Conservation (phyloP, 2,888 invertebrate species). For the Drosophila atripex region DNA sequence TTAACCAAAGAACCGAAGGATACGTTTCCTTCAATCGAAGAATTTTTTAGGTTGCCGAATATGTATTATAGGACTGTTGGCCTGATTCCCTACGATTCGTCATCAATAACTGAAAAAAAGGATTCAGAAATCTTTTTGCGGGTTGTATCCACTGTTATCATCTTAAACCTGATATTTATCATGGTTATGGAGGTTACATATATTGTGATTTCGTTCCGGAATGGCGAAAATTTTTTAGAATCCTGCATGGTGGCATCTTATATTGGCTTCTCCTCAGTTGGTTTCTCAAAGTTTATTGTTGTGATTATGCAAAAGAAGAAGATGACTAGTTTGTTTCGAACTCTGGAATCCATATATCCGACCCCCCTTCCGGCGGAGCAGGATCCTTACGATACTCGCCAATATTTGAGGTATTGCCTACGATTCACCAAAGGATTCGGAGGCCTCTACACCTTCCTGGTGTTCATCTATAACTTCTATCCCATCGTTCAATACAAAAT, state of each 20-base stretch:
- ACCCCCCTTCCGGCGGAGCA: conserved; percentile 3
- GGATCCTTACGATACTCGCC: conserved; percentile 41
- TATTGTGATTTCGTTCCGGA: conserved; percentile 47
- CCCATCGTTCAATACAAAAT: conserved; percentile 52
- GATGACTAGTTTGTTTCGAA: conserved; percentile 52
- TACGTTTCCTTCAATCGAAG: background rate
- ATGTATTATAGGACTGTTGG: conserved; percentile 25
- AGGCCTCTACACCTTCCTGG: conserved; percentile 69
- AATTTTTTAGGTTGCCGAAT: conserved; percentile 31
- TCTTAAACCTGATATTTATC: conserved; percentile 51
- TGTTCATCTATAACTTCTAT: conserved; percentile 73
- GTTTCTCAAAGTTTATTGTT: conserved; percentile 63
- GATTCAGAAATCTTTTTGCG: background rate
- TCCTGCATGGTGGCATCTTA: conserved; percentile 67
- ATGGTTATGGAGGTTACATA: conserved; percentile 54
- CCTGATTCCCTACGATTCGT: conserved; percentile 18
- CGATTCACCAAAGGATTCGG: conserved; percentile 59
- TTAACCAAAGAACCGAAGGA: background rate
- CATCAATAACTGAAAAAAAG: background rate
- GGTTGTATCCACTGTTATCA: conserved; percentile 32
- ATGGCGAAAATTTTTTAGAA: conserved; percentile 59
- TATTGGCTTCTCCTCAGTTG: conserved; percentile 64
- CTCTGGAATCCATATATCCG: conserved; percentile 65
- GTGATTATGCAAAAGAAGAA: conserved; percentile 55
- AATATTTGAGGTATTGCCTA: conserved; percentile 46